phyloP scores from a whole-genome alignment of 2,113 vertebrate species.

The Dipodomys ordii region DNA sequence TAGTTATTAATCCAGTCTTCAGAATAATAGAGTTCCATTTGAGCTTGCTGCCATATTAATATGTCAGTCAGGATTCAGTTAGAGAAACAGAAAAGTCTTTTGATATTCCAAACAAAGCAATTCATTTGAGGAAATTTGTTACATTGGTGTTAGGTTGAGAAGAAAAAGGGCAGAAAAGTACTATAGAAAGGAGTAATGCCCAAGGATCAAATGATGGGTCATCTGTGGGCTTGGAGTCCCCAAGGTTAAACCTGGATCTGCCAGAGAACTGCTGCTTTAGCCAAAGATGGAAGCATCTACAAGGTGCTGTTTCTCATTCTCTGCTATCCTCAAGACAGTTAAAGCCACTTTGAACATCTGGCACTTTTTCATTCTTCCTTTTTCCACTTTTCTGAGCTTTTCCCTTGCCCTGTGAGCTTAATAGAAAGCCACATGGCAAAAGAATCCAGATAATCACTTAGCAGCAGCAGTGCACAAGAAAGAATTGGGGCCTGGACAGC shows the following conservation, averaged over 20 bases:
- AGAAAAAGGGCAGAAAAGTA: background rate
- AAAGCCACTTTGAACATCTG: background rate
- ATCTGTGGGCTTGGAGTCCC: background rate
- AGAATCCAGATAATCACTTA: background rate
- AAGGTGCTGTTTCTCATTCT: background rate
- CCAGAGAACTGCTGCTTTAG: background rate
- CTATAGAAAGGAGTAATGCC: background rate
- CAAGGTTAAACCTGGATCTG: background rate
- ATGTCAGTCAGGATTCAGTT: background rate
- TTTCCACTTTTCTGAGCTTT: constrained; percentile 9
- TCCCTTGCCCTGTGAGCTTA: background rate
- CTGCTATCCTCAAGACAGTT: background rate
- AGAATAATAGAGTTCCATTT: constrained; percentile 4
- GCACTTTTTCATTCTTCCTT: background rate
- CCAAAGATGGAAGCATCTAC: background rate
- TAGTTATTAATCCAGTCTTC: constrained; percentile 12
- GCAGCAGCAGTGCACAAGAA: background rate
- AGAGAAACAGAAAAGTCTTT: background rate
- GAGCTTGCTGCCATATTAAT: constrained; percentile 2
- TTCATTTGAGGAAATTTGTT: constrained; percentile 38
- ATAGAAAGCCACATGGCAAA: constrained; percentile 17
- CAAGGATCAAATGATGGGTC: background rate
- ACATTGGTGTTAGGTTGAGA: background rate
- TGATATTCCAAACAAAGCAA: constrained; percentile 21
- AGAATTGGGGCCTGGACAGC: background rate